Evolutionary conservation across 2,797 vertebrate genomes (phyloP).

Genomic region (Sebastes aleutianus): DNA sequence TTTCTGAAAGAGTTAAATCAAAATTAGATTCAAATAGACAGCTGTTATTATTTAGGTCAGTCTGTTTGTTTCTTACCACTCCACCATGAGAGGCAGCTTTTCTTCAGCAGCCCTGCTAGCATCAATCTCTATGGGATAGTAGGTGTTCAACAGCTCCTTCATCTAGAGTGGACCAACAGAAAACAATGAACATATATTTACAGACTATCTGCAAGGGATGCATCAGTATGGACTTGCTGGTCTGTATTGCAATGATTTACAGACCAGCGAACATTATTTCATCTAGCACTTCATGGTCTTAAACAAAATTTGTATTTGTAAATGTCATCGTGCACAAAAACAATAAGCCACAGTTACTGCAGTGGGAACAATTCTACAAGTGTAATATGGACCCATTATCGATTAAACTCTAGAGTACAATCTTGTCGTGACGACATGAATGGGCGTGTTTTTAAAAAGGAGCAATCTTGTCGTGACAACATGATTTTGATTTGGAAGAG

Average conservation of each 20-base stretch:
- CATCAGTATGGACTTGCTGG: not conserved
- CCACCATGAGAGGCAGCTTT: conserved; percentile 90
- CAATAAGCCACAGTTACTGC: not conserved
- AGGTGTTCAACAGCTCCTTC: conserved; percentile 82
- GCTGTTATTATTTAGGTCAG: not conserved
- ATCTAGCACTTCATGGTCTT: not conserved
- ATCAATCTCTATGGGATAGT: conserved; percentile 94
- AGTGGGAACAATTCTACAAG: not conserved
- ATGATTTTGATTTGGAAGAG: too few species aligned
- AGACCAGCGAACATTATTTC: not conserved
- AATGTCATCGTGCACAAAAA: not conserved
- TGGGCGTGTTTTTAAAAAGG: too few species aligned
- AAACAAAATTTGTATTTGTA: not conserved
- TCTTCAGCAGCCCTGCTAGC: conserved; percentile 79
- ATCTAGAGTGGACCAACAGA: conserved; percentile 74
- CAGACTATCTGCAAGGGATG: fast-evolving
- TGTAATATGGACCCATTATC: not conserved
- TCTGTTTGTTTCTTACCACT: conserved; percentile 83
- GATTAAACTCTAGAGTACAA: too few species aligned
- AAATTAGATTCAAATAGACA: not conserved
- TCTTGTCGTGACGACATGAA: too few species aligned
- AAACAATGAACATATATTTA: not conserved
- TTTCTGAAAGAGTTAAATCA: too few species aligned
- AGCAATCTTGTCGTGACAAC: too few species aligned
- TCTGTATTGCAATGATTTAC: not conserved